Evolutionary conservation across 2,888 invertebrate genomes (phyloP).

Genomic region (Amphipoea oculea): DNA sequence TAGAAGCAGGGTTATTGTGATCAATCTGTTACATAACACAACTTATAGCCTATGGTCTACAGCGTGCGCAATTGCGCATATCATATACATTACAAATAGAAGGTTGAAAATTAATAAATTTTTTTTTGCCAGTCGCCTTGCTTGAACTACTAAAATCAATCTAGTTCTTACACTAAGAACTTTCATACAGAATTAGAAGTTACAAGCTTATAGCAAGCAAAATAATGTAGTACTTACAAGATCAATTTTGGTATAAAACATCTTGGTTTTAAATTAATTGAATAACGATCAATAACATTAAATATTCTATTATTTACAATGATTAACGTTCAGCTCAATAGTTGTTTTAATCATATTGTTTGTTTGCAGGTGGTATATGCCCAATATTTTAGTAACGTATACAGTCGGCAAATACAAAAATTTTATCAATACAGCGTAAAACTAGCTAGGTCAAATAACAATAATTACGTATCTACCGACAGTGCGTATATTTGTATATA

Average conservation of each 20-base stretch:
- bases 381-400: slow-evolving; percentile 49
- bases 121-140: slow-evolving; percentile 2
- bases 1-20: slow-evolving; percentile 34
- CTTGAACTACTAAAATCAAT: slow-evolving; percentile 18
- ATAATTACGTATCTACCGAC: slow-evolving; percentile 56
- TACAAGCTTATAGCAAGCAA: slow-evolving; percentile 20
- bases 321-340: slow-evolving; percentile 29
- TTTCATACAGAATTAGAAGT: slow-evolving; percentile 24
- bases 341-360: not conserved
- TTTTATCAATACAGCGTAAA: slow-evolving; percentile 37
- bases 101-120: slow-evolving; percentile 6
- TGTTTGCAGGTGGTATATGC: slow-evolving; percentile 54
- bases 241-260: slow-evolving; percentile 26
- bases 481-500: slow-evolving; percentile 42
- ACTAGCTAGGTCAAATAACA: slow-evolving; percentile 54
- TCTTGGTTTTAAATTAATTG: slow-evolving; percentile 3
- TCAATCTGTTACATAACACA: slow-evolving; percentile 34
- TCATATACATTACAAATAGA: slow-evolving; percentile 16
- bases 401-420: slow-evolving; percentile 56
- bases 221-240: slow-evolving; percentile 15
- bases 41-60: slow-evolving; percentile 27
- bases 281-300: not conserved
- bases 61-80: slow-evolving; percentile 26
- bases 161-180: slow-evolving; percentile 18
- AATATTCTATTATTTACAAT: slow-evolving; percentile 26